phyloP scores from a whole-genome alignment of 2,888 invertebrate genomes.

The Molorchus minor region DNA sequence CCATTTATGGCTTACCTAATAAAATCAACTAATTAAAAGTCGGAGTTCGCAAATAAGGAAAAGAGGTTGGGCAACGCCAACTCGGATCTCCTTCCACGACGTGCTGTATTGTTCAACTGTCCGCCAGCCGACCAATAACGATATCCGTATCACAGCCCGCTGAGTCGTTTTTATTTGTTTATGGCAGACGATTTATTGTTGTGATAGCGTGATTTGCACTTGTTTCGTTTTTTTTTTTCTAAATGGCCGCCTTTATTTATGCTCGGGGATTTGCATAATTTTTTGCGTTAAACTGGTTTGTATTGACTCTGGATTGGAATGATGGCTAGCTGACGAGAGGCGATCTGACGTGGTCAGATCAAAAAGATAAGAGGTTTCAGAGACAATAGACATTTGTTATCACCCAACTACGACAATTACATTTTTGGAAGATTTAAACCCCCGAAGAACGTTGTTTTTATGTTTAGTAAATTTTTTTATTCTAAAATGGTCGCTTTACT shows the following conservation, averaged over 20 bases:
- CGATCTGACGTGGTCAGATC: no score
- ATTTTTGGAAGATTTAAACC: no score
- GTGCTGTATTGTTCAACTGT: conserved; percentile 41
- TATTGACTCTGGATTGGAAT: no score
- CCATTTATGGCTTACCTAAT: conserved; percentile 33
- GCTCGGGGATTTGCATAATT: conserved; percentile 17
- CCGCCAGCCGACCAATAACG: conserved; percentile 34
- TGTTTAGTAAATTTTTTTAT: no score
- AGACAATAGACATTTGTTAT: no score
- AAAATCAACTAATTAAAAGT: conserved; percentile 26
- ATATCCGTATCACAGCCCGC: conserved; percentile 35
- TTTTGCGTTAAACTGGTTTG: conserved; percentile 19
- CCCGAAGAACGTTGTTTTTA: no score
- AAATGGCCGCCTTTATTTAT: conserved; percentile 23
- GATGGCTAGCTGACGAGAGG: no score
- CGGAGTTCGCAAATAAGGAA: conserved; percentile 39
- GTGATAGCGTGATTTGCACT: conserved; percentile 35
- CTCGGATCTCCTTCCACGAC: conserved; percentile 45
- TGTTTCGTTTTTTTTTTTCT: conserved; percentile 24
- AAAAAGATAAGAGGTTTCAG: no score
- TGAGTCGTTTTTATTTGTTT: conserved; percentile 37
- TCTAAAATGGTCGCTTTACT: no score
- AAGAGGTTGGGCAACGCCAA: conserved; percentile 53
- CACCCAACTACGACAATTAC: no score
- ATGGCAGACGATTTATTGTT: conserved; percentile 37